Evolutionary conservation across 1,140 invertebrate species (phyloP).

Genomic region (Drosophila micromelanica): DNA sequence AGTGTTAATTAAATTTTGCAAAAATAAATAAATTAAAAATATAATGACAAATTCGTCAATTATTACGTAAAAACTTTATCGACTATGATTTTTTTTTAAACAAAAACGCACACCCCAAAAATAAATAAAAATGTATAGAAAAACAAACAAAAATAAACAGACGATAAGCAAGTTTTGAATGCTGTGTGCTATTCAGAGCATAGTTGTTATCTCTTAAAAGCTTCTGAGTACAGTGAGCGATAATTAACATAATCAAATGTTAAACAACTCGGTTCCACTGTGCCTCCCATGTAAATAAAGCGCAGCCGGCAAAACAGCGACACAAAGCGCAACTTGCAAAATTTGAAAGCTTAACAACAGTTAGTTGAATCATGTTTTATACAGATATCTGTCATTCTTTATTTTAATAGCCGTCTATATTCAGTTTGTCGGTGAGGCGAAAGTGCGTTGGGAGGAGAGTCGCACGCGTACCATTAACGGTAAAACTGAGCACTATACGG

Average conservation of each 20-base stretch:
- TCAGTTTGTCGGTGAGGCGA: slow-evolving; percentile 64
- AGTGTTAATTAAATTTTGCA: neutral
- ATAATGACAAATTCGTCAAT: neutral
- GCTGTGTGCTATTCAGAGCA: no score
- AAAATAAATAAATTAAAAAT: neutral
- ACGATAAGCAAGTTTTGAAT: no score
- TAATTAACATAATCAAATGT: neutral
- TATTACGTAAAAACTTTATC: no score
- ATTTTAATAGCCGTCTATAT: slow-evolving; percentile 60
- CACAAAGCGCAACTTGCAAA: neutral
- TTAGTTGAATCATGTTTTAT: neutral
- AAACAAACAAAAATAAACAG: no score
- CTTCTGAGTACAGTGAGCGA: no score
- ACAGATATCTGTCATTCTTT: neutral
- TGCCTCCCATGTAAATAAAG: neutral
- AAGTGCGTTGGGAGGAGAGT: slow-evolving; percentile 68
- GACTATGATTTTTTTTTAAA: no score
- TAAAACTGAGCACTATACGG: slow-evolving; percentile 45
- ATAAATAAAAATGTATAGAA: no score
- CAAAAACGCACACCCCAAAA: no score
- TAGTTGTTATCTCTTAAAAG: no score
- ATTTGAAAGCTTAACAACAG: neutral
- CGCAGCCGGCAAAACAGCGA: neutral
- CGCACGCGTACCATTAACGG: slow-evolving; percentile 42
- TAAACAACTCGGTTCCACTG: neutral